phyloP scores from a whole-genome alignment of 2,113 vertebrate genomes.

The Hippocampus zosterae region DNA sequence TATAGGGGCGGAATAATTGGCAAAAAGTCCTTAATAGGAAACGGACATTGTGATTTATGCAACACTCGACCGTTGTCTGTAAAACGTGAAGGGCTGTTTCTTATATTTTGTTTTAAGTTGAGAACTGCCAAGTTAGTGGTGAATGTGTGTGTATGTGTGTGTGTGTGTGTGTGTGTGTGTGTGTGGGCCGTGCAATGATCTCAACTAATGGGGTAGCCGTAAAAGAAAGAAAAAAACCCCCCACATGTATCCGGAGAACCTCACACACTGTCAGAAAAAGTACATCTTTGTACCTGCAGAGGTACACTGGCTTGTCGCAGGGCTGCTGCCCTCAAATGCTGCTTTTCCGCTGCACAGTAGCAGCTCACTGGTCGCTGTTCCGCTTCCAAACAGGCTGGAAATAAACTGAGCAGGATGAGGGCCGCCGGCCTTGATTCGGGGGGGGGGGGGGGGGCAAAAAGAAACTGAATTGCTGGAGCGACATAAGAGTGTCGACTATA shows the following conservation, averaged over 20 bases:
- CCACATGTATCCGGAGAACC: not conserved
- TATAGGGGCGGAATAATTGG: constrained; percentile 76
- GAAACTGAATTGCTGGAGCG: not conserved
- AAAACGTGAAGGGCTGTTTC: constrained; percentile 45
- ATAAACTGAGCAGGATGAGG: not conserved
- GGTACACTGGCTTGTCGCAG: not conserved
- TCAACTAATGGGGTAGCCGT: constrained; percentile 11
- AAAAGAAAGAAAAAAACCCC: constrained; percentile 2
- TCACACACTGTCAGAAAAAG: not conserved
- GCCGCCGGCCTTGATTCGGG: not conserved
- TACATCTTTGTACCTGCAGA: not conserved
- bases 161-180: constrained; percentile 24
- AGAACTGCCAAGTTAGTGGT: constrained; percentile 46
- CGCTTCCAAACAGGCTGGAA: not conserved
- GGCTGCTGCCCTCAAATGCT: not conserved
- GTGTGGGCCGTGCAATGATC: constrained; percentile 27
- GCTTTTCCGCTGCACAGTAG: not conserved
- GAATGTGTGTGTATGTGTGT: constrained; percentile 1
- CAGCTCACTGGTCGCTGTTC: not conserved
- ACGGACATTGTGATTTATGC: constrained; percentile 64
- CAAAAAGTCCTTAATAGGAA: constrained; percentile 79
- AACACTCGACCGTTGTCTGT: constrained; percentile 51
- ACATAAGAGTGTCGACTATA: no score
- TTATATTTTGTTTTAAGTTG: constrained; percentile 47
- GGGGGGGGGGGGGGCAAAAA: not conserved